Base-by-base conservation (phyloP, 2,888 invertebrate genomes). In the Platynereis dumerilii region DNA sequence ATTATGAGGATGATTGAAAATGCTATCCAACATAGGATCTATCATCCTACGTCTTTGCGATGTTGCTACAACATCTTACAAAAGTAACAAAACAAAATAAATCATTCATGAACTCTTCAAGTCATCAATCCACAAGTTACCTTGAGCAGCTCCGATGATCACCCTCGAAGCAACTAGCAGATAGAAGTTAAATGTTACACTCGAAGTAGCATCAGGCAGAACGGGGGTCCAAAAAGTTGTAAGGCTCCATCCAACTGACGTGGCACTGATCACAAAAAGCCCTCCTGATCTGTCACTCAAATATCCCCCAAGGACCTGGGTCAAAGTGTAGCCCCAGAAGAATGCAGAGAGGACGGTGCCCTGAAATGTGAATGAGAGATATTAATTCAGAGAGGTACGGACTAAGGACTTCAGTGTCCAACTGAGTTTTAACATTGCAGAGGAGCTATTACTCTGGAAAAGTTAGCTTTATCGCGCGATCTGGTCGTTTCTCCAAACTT, bases 301-400 rank as follows among this genome's bases (percentile, higher is more conserved):
- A 66, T 83, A 81, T 2, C 86, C 86, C 27, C 86, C 86, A n/a
- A 85, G 75, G 55, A 85, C 76, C 77, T 86, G 86, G 0, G 90
- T 91, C 68, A 90, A 79, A 0, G 89, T 89, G 76, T 91, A 91
- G 57, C 91, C 91, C 90, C 91, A 91, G 78, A 91, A 91, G 78
- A 91, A 91, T 27, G 89, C 88, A 26, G 90, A 90, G 28, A 91
- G 81, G 58, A 90, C 88, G 0, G 88, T 88, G n/a, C 90, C 91
- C 83, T 83, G 73, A 7, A 71, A 69, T 64, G 29, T 45, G 62
- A n/a, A n/a, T n/a, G n/a, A n/a, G n/a, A n/a, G n/a, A n/a, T n/a
- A n/a, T n/a, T n/a, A 44, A 71, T 76, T 70, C 69, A 79, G 80
- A 2, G 12, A 53, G 10, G 10, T 53, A n/a, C 53, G 89, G 87